Percentiles rank a stretch among this genome's conserved stretches.
Evolutionary conservation across 2,888 invertebrate genomes (phyloP).

Genomic region (Ormyrus nitidulus): DNA sequence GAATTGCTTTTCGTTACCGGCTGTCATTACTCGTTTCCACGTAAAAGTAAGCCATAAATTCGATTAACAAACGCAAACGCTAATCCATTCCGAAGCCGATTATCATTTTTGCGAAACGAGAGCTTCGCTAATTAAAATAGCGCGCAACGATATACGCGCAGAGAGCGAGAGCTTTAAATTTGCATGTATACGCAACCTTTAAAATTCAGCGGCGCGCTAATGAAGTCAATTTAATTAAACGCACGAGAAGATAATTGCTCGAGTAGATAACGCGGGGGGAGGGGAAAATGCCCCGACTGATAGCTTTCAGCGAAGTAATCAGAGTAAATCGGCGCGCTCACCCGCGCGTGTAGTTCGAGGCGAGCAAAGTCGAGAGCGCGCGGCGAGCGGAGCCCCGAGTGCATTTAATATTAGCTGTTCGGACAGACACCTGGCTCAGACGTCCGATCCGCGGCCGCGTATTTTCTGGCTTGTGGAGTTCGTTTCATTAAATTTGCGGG

Average conservation of each 20-base stretch:
- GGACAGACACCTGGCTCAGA: conserved; percentile 67
- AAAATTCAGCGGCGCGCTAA: background rate
- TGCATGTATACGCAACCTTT: background rate
- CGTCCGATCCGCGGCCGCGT: conserved; percentile 62
- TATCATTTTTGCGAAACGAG: no score
- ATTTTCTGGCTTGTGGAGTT: background rate
- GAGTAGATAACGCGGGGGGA: background rate
- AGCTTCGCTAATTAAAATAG: no score
- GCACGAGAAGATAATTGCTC: conserved; percentile 29
- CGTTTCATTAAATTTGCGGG: no score
- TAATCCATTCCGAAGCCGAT: no score
- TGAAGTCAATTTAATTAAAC: conserved; percentile 35
- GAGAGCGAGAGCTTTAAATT: no score
- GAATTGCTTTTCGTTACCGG: no score
- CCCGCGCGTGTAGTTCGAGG: background rate
- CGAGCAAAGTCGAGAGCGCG: conserved; percentile 1
- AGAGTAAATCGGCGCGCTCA: conserved; percentile 20
- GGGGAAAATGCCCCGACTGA: background rate
- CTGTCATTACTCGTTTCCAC: no score
- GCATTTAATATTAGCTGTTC: conserved; percentile 46
- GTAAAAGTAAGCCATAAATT: no score
- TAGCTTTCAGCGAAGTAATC: conserved; percentile 17
- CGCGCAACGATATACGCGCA: rapidly evolving
- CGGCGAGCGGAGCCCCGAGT: background rate
- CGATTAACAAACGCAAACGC: no score